Evolutionary conservation across 2,888 invertebrate genomes (phyloP).

Genomic region (Tetramorium bicarinatum): DNA sequence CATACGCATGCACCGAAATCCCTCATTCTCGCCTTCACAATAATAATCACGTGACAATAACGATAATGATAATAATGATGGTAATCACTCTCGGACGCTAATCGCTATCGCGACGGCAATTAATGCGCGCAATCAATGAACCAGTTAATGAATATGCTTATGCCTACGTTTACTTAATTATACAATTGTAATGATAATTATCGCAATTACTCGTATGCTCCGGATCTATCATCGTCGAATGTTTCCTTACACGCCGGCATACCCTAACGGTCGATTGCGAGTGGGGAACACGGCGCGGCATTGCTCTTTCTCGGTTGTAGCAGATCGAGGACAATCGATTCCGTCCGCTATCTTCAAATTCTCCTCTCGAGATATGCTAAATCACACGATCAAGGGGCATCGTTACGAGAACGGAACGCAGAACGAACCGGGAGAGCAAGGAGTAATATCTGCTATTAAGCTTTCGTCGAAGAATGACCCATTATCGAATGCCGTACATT

Average conservation of each 20-base stretch:
- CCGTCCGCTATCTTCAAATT: slow-evolving; percentile 1
- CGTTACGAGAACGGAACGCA: neutral
- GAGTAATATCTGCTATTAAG: neutral
- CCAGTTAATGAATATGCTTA: slow-evolving; percentile 72
- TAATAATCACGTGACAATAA: slow-evolving; percentile 46
- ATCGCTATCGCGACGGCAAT: slow-evolving; percentile 61
- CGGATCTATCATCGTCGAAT: slow-evolving; percentile 51
- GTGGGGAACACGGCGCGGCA: neutral
- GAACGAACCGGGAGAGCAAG: slow-evolving; percentile 1
- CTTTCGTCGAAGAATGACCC: slow-evolving; percentile 6
- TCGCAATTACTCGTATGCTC: slow-evolving; percentile 57
- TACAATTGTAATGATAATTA: slow-evolving; percentile 65
- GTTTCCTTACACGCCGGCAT: slow-evolving; percentile 4
- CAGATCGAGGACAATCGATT: slow-evolving; percentile 6
- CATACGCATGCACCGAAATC: slow-evolving; percentile 21
- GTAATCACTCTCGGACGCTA: slow-evolving; percentile 61
- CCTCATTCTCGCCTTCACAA: slow-evolving; percentile 52
- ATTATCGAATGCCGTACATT: neutral
- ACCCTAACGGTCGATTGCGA: neutral
- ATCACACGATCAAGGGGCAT: neutral
- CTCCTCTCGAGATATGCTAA: slow-evolving; percentile 1
- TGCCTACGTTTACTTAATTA: slow-evolving; percentile 65
- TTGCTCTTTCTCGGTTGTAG: neutral
- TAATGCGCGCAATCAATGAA: slow-evolving; percentile 69
- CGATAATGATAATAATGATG: slow-evolving; percentile 56